Percentiles rank a stretch among this genome's conserved stretches.
These are phyloP conservation scores for Lordiphosa fenestrarum DNA, from an alignment of 2,888 invertebrate genomes.

Conservation along the genomic window DNA sequence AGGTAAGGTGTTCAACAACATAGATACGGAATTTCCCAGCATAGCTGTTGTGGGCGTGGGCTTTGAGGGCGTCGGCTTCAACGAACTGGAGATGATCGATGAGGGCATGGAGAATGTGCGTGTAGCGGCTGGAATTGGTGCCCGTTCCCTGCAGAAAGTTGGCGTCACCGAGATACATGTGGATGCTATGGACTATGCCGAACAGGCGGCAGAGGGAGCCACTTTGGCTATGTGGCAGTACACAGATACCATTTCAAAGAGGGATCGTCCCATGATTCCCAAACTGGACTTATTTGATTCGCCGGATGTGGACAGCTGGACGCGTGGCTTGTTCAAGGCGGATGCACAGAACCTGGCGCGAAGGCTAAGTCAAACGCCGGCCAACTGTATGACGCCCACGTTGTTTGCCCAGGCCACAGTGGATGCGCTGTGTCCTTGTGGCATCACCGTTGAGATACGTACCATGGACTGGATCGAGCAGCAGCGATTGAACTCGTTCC, in stretches of 20 bases:
- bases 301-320: constrained; percentile 82
- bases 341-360: constrained; percentile 88
- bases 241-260: constrained; percentile 82
- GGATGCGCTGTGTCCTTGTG: constrained; percentile 83
- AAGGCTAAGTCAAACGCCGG: constrained; percentile 86
- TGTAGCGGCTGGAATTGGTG: constrained; percentile 84
- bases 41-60: constrained; percentile 87
- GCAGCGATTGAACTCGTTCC: constrained; percentile 82
- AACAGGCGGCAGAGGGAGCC: constrained; percentile 86
- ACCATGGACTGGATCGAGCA: constrained; percentile 83
- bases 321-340: constrained; percentile 84
- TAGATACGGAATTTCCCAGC: constrained; percentile 82
- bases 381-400: constrained; percentile 88
- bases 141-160: constrained; percentile 79
- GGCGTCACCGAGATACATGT: constrained; percentile 82
- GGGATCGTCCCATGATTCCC: constrained; percentile 79
- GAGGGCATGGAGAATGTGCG: constrained; percentile 86
- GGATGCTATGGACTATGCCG: constrained; percentile 84
- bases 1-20: constrained; percentile 82
- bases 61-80: constrained; percentile 82
- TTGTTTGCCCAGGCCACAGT: constrained; percentile 85
- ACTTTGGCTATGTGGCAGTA: constrained; percentile 82
- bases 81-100: constrained; percentile 85
- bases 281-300: constrained; percentile 81
- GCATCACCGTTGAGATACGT: constrained; percentile 81